Evolutionary conservation across 2,113 vertebrate species (phyloP), one percentile per base, ranked within the genome.

Genomic region (Potamarius usumacintae): DNA sequence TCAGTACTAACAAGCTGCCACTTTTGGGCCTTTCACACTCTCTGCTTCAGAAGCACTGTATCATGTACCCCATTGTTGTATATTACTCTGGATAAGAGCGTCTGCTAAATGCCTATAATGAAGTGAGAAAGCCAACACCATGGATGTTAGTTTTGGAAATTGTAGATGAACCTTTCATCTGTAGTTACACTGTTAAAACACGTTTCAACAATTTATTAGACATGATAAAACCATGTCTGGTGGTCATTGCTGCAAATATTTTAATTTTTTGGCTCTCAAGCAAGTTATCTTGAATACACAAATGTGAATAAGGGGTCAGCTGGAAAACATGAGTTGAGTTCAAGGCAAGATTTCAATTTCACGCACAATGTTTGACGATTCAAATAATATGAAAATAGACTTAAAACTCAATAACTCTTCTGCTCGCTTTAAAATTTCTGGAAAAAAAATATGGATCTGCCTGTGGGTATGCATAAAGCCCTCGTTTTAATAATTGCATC

Each of bases 221-320:
- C 55, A n/a, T 50, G 83, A 88, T 85, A 81, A 78, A 81, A 80
- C 69, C 57, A 85, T 74, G 53, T 63, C 52, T 84, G 34, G 62
- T 84, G 50, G 22, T 53, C 18, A 71, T 17, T 84, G 65, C 76
- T 71, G 53, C 74, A 81, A 88, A 85, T 74, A 76, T 74, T 76
- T 18, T 5, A 34, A 62, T 58, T 85, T 42, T n/a, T 69, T 9
- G 2, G 50, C 52, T 57, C 10, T 50, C 3, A 15, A 58, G 63
- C 15, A 48, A 48, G 17, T 52, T 76, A 57, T 79, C 77, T 57
- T 57, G 50, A 53, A 78, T 53, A 5, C 5, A 78, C 71, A 78
- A 55, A 53, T 53, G 52, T 42, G 42, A 42, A 42, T 42, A 42
- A 57, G 25, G 7, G 77, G 53, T 18, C n/a, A 57, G 52, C 77